Conservation (phyloP, 2,797 vertebrate genomes). For the Fistularia tabacaria region DNA sequence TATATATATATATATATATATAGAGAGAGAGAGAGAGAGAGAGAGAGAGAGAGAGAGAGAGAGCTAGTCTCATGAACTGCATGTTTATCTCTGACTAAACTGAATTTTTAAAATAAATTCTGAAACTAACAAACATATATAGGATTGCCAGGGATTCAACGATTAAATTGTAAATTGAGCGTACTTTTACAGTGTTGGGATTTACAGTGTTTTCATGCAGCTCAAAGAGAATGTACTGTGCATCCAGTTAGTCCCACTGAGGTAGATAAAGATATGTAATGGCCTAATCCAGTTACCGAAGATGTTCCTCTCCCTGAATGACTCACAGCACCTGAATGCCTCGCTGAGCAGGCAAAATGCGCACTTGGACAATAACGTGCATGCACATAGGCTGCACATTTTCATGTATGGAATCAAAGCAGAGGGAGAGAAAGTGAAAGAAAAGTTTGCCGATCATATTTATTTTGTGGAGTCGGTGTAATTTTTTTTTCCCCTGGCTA, state of each 20-base stretch:
- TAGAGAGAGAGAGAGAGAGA: no score
- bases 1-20: no score
- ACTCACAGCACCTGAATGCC: constrained; percentile 27
- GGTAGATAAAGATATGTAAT: constrained; percentile 26
- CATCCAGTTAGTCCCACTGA: constrained; percentile 33
- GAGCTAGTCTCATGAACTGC: no score
- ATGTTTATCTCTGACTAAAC: no score
- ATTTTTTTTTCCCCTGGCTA: background rate
- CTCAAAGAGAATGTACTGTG: constrained; percentile 10
- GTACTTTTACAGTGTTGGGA: no score
- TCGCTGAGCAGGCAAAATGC: constrained; percentile 18
- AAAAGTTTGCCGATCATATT: constrained; percentile 1
- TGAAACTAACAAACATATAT: no score
- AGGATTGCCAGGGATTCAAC: no score
- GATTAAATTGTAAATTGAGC: no score
- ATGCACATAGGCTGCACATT: background rate
- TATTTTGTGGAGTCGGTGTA: background rate
- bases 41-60: no score
- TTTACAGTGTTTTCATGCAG: constrained; percentile 2
- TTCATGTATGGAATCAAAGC: background rate
- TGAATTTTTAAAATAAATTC: no score
- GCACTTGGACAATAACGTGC: constrained; percentile 2
- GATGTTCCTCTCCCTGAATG: constrained; percentile 26
- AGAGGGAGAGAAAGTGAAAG: background rate
- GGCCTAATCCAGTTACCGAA: constrained; percentile 49